Conservation (phyloP, 2,113 vertebrate species). For the Petromus typicus region DNA sequence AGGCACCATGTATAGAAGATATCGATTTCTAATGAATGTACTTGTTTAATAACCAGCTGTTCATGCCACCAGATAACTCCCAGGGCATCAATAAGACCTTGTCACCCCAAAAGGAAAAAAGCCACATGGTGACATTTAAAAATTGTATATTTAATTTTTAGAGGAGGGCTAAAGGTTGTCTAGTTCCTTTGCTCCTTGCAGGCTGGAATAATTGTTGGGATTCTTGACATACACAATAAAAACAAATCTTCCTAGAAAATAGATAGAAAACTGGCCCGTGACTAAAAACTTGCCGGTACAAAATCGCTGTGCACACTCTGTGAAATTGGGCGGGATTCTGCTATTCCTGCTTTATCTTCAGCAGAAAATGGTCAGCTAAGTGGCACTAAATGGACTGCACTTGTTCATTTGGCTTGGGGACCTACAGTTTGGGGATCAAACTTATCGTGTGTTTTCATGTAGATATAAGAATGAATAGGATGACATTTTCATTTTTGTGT, state of each 20-base stretch:
- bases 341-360: conserved; percentile 61
- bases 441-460: neutral
- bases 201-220: neutral
- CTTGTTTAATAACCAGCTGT: conserved; percentile 46
- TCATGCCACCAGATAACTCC: neutral
- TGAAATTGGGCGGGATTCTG: conserved; percentile 66
- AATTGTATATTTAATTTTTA: neutral
- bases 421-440: neutral
- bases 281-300: conserved; percentile 20
- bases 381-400: neutral
- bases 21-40: conserved; percentile 32
- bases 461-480: conserved; percentile 23
- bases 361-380: conserved; percentile 69
- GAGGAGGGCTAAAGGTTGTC: neutral
- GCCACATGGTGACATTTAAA: conserved; percentile 42
- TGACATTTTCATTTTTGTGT: neutral
- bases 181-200: conserved; percentile 20
- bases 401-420: conserved; percentile 40
- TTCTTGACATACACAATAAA: conserved; percentile 53
- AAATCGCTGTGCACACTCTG: conserved; percentile 64
- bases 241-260: conserved; percentile 20
- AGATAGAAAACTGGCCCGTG: conserved; percentile 51
- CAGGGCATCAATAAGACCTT: conserved; percentile 16
- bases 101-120: conserved; percentile 50
- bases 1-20: neutral